Base-by-base conservation (phyloP, 2,888 invertebrate genomes). In the Hypolimnas misippus region DNA sequence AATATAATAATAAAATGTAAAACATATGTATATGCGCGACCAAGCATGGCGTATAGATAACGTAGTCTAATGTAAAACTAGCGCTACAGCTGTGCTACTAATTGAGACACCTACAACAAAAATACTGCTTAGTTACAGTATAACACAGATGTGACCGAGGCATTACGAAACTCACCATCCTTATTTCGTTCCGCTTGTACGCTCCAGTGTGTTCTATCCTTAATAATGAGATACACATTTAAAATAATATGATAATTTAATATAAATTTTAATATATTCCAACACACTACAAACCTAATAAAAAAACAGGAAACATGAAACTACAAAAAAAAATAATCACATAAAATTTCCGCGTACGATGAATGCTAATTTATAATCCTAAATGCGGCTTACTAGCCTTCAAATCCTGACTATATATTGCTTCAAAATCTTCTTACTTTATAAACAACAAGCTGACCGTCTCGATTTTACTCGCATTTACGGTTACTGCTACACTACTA, bases 11-110 rank as follows among this genome's bases (percentile, higher is more conserved):
- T 40, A 40, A n/a, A 14, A 6, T 8, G 14, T 14, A 14, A 14
- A 40, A 40, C 40, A 25, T 25, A 40, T n/a, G n/a, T n/a, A n/a
- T 14, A 7, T 40, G 40, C 40, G 40, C 40, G 14, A n/a, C 40
- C 40, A 40, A 40, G 40, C 16, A 14, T 14, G 14, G n/a, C 40
- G 40, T 7, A 40, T 14, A 14, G 14, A 40, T 14, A 6, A 14
- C 14, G 40, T 14, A 14, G 14, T 40, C 16, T 14, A 40, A 40
- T 40, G 14, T 40, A 40, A 14, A 40, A 14, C 16, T 40, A 40
- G 4, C 12, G 3, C 40, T 40, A 7, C 16, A 40, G 1, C 40
- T 6, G n/a, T 14, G 40, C 40, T 14, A n/a, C 40, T 14, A 40
- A 25, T 14, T 7, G 16, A 40, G 14, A 7, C 16, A 40, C 2